phyloP scores from a whole-genome alignment of 2,113 vertebrate genomes.

The Phaethon lepturus region DNA sequence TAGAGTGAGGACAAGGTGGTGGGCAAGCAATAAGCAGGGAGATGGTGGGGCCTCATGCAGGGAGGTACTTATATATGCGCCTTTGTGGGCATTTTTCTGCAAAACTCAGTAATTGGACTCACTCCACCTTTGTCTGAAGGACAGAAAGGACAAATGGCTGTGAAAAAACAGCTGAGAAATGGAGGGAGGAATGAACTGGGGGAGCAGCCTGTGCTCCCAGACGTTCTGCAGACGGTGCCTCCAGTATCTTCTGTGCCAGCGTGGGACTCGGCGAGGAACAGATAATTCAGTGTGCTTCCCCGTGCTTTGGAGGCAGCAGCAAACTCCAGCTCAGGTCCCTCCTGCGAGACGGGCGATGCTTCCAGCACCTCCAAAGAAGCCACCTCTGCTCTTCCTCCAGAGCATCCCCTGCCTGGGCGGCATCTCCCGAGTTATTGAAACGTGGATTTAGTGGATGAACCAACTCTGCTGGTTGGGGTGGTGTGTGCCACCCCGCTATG shows the following conservation, averaged over 20 bases:
- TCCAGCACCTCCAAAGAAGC: neutral
- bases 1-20: accelerated
- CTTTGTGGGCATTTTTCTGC: neutral
- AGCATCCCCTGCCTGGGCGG: neutral
- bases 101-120: neutral
- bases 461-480: neutral
- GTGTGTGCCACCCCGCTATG: accelerated
- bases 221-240: neutral
- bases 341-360: neutral
- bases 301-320: neutral
- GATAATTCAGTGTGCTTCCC: neutral
- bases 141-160: neutral
- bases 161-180: neutral
- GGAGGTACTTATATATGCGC: neutral
- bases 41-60: neutral
- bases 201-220: neutral
- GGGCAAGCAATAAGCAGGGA: neutral
- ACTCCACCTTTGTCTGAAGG: neutral
- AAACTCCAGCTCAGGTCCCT: neutral
- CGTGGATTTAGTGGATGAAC: neutral
- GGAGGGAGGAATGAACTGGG: neutral
- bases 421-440: neutral
- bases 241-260: neutral
- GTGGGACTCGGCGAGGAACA: neutral
- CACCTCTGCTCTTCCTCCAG: neutral